A percentile compares a stretch with the other conserved stretches of the same genome.
phyloP scores from a whole-genome alignment of 2,888 invertebrate species.

The Idaea dimidiata region DNA sequence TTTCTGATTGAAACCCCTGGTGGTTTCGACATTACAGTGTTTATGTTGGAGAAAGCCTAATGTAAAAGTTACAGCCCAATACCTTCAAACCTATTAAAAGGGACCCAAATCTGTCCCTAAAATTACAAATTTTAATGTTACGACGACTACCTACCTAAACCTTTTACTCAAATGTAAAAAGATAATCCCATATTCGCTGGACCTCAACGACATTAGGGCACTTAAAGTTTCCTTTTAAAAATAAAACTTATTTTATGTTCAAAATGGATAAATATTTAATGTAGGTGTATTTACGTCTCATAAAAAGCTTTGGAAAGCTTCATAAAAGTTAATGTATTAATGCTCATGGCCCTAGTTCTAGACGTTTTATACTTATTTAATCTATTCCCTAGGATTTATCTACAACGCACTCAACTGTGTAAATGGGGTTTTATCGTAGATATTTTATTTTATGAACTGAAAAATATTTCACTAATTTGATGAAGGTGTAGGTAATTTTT shows the following conservation, averaged over 20 bases:
- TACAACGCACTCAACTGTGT: not conserved
- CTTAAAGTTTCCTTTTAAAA: constrained; percentile 12
- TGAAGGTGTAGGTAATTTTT: not conserved
- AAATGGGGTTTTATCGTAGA: not conserved
- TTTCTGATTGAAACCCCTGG: constrained; percentile 47
- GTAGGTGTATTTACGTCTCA: not conserved
- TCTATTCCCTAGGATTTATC: not conserved
- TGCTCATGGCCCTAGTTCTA: not conserved
- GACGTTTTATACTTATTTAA: not conserved
- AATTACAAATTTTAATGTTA: constrained; percentile 32
- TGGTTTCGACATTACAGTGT: constrained; percentile 32
- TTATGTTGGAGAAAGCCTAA: constrained; percentile 35
- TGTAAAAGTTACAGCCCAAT: constrained; percentile 36
- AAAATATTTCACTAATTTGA: not conserved
- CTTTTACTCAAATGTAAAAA: constrained; percentile 27
- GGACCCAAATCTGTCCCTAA: constrained; percentile 29
- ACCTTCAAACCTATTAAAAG: constrained; percentile 36
- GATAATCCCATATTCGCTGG: constrained; percentile 17
- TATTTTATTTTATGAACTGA: not conserved
- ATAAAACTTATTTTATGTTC: constrained; percentile 13
- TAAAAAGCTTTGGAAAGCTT: not conserved
- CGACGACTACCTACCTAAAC: too few species aligned
- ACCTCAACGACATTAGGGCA: constrained; percentile 14
- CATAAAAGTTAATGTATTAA: not conserved
- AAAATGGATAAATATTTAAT: not conserved